phyloP scores from a whole-genome alignment of 2,888 invertebrate species.

The Patella depressa region DNA sequence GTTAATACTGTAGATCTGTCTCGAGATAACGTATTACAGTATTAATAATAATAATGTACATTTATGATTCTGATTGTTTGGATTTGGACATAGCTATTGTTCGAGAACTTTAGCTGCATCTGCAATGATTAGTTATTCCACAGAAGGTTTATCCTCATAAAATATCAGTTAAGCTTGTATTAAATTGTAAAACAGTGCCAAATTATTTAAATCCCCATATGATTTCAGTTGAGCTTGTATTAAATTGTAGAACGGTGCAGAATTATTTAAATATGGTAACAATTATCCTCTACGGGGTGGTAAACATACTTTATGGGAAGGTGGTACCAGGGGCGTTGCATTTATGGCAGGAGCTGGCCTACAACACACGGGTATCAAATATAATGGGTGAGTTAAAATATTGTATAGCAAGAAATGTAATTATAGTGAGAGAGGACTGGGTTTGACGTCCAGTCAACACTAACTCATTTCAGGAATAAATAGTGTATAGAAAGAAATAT shows the following conservation, averaged over 20 bases:
- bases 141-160: no score
- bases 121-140: no score
- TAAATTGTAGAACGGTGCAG: conserved; percentile 32
- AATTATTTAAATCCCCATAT: no score
- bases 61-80: no score
- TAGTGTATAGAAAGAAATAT: no score
- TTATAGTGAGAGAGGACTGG: no score
- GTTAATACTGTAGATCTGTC: no score
- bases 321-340: conserved; percentile 56
- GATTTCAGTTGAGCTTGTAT: not conserved
- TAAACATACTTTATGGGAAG: conserved; percentile 25
- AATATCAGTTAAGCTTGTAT: not conserved
- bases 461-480: not conserved
- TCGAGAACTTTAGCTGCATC: no score
- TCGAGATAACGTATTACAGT: no score
- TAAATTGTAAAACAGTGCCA: not conserved
- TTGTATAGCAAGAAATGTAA: not conserved
- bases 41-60: no score
- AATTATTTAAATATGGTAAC: conserved; percentile 7
- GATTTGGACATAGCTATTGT: not conserved
- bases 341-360: conserved; percentile 43
- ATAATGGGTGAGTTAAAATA: conserved; percentile 41
- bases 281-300: conserved; percentile 21
- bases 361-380: conserved; percentile 41
- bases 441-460: no score